A percentile compares a stretch with the other conserved stretches of the same genome.
Conservation (phyloP, 2,113 vertebrate genomes). For the Manacus vitellinus region DNA sequence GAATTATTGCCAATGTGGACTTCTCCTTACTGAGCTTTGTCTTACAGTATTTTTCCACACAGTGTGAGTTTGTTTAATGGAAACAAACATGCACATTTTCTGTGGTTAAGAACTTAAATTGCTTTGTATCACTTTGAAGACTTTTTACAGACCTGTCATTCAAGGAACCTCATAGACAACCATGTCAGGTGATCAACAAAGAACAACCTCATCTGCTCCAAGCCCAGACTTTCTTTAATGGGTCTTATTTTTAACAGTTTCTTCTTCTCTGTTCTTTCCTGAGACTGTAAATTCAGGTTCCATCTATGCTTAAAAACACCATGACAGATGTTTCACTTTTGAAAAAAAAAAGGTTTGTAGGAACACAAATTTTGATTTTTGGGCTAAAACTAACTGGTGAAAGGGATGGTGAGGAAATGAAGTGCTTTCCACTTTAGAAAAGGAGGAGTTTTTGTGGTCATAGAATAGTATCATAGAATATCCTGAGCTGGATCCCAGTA, state of each 20-base stretch:
- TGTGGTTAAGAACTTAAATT: not conserved
- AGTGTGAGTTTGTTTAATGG: not conserved
- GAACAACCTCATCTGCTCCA: fast-evolving
- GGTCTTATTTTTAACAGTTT: not conserved
- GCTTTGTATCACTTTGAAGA: not conserved
- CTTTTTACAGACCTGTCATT: not conserved
- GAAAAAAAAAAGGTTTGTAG: not conserved
- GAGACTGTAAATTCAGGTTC: not conserved
- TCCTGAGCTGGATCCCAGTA: not conserved
- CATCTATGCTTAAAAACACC: not conserved
- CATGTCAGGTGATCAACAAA: not conserved
- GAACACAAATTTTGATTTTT: not conserved
- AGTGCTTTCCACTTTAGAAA: not conserved
- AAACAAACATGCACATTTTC: not conserved
- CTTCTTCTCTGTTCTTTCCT: not conserved
- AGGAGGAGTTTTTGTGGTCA: not conserved
- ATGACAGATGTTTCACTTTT: not conserved
- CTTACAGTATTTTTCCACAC: not conserved
- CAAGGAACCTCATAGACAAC: not conserved
- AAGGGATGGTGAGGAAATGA: fast-evolving
- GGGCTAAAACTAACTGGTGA: not conserved
- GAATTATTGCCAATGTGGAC: not conserved
- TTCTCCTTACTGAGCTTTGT: not conserved
- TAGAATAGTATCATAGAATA: not conserved
- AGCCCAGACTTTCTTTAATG: not conserved